A percentile compares a stretch with the other conserved stretches of the same genome.
Conservation (phyloP, 2,888 invertebrate genomes). For the Drosophila prostipennis region DNA sequence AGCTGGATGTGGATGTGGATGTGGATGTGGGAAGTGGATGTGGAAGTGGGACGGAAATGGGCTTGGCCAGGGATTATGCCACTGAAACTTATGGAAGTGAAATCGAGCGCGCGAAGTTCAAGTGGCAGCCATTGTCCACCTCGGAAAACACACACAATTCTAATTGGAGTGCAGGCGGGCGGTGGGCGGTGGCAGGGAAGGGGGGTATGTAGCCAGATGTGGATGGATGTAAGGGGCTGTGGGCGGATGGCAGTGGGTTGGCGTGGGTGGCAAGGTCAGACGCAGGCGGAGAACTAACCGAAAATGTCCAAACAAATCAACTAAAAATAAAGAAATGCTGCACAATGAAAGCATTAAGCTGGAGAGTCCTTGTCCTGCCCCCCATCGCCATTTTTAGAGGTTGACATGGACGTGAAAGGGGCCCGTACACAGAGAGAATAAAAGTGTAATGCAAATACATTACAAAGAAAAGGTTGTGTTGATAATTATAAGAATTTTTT, state of each 20-base stretch:
- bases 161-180: conserved; percentile 54
- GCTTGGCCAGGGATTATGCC: conserved; percentile 58
- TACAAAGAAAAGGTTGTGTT: too few species aligned
- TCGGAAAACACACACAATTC: conserved; percentile 42
- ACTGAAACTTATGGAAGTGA: conserved; percentile 63
- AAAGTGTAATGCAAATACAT: too few species aligned
- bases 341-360: conserved; percentile 65
- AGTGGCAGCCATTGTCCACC: conserved; percentile 64
- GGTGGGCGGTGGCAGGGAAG: background rate
- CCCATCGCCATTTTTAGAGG: background rate
- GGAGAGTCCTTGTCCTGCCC: conserved; percentile 20
- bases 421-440: background rate
- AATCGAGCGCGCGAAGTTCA: conserved; percentile 70
- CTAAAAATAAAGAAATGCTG: conserved; percentile 60
- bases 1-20: background rate
- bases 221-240: background rate
- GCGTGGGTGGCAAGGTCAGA: conserved; percentile 51
- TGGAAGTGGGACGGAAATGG: conserved; percentile 2
- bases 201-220: background rate
- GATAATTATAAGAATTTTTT: too few species aligned
- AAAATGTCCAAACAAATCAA: conserved; percentile 62
- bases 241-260: background rate
- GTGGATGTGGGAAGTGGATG: conserved; percentile 8
- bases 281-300: conserved; percentile 44
- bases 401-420: background rate